Conservation (phyloP, 2,113 vertebrate genomes). For the Oplegnathus fasciatus region DNA sequence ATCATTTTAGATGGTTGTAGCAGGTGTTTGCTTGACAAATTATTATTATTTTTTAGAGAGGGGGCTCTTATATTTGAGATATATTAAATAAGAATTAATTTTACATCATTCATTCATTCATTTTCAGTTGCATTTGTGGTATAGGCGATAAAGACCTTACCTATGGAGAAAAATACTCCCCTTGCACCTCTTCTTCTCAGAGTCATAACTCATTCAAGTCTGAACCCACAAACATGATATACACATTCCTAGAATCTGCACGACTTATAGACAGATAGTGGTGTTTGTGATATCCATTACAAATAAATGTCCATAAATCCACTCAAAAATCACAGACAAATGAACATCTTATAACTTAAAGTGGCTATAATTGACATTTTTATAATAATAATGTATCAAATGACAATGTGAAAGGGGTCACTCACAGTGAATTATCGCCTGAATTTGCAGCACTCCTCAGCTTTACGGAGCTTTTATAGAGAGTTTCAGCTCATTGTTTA, state of each 20-base stretch:
- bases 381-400: too few relatives aligned
- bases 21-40: not conserved
- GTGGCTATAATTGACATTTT: not conserved
- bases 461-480: too few relatives aligned
- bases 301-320: not conserved
- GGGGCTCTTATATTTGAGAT: not conserved
- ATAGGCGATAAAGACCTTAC: not conserved
- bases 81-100: not conserved
- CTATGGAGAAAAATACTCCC: not conserved
- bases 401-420: not conserved
- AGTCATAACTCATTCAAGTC: not conserved
- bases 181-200: not conserved
- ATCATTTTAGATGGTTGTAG: not conserved
- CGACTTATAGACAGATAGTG: not conserved
- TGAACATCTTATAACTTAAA: not conserved
- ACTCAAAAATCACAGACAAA: not conserved
- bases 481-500: not conserved
- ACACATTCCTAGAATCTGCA: not conserved
- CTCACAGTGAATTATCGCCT: too few relatives aligned
- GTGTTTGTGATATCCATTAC: not conserved
- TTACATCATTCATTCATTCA: not conserved
- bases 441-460: too few relatives aligned
- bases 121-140: not conserved
- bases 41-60: not conserved
- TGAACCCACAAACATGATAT: not conserved